phyloP scores from a whole-genome alignment of 2,797 vertebrate species.

The Cichlasoma orientale region DNA sequence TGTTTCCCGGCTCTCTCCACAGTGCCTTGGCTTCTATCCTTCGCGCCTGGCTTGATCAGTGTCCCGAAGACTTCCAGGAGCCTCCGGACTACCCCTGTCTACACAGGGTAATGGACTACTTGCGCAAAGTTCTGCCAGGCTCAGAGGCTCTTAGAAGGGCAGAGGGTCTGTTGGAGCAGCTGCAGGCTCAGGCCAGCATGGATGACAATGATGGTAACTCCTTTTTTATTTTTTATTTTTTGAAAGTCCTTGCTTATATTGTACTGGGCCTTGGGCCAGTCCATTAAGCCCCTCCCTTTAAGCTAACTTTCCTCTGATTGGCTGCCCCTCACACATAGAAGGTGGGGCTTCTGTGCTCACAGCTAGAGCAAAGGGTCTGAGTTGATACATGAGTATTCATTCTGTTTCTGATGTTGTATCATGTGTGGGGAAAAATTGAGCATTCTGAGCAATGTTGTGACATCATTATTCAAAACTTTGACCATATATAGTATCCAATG shows the following conservation, averaged over 20 bases:
- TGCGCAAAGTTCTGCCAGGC: conserved; percentile 84
- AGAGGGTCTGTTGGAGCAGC: conserved; percentile 87
- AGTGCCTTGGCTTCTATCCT: conserved; percentile 91
- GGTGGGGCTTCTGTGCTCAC: background rate
- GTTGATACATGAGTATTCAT: too few species aligned
- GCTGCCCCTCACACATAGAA: background rate
- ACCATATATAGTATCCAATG: background rate
- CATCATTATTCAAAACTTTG: background rate
- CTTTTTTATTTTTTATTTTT: background rate
- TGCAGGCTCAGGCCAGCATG: conserved; percentile 81
- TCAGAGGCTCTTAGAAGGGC: conserved; percentile 89
- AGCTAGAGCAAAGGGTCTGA: too few species aligned
- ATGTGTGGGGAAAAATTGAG: too few species aligned
- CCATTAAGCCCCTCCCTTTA: background rate
- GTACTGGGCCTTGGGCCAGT: background rate
- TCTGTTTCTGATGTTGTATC: background rate
- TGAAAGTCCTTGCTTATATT: background rate
- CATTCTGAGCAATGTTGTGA: background rate
- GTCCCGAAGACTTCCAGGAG: conserved; percentile 93
- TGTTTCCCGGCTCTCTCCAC: conserved; percentile 1
- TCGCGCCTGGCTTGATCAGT: conserved; percentile 93
- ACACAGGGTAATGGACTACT: conserved; percentile 85
- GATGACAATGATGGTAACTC: conserved; percentile 84
- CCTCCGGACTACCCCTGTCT: conserved; percentile 86
- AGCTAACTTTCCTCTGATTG: background rate